Percentiles rank a stretch among this genome's conserved stretches.
These are phyloP conservation scores for Diplogasteroides magnus DNA, from an alignment of 1,140 invertebrate species.

Conservation along the genomic window DNA sequence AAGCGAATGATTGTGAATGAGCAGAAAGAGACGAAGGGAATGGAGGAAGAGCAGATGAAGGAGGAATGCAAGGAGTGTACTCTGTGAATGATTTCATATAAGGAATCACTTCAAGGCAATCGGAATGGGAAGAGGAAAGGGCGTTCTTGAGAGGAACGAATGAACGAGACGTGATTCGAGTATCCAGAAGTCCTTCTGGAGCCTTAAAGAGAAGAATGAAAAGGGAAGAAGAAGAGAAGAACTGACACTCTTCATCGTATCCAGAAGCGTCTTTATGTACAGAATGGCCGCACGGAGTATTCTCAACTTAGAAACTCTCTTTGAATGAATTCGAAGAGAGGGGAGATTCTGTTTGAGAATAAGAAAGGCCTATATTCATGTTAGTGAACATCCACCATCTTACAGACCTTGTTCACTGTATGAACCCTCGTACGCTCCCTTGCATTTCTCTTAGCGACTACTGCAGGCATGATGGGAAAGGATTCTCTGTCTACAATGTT, in stretches of 20 bases:
- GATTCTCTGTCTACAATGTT: no score
- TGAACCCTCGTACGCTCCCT: constrained; percentile 43
- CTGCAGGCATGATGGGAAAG: constrained; percentile 21
- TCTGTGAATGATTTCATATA: constrained; percentile 7
- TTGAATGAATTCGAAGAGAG: constrained; percentile 30
- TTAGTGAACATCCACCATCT: no score
- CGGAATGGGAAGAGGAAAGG: not conserved
- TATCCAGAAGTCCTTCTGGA: not conserved
- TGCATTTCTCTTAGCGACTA: constrained; percentile 43
- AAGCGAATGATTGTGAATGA: not conserved
- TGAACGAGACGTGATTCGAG: not conserved
- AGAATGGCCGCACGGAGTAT: constrained; percentile 45
- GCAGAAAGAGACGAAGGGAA: not conserved
- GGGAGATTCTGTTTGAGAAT: constrained; percentile 41
- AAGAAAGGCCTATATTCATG: constrained; percentile 36
- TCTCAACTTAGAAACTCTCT: constrained; percentile 48
- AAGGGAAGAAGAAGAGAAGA: constrained; percentile 6
- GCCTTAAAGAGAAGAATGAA: constrained; percentile 1
- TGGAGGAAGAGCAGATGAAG: not conserved
- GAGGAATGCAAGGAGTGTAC: not conserved
- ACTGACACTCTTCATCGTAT: constrained; percentile 1
- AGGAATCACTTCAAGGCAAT: not conserved
- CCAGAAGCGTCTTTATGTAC: constrained; percentile 40
- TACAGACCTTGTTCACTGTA: constrained; percentile 47
- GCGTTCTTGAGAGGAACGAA: not conserved